A percentile compares a stretch with the other conserved stretches of the same genome.
Conservation (phyloP, 2,113 vertebrate genomes). For the Asarcornis scutulata region DNA sequence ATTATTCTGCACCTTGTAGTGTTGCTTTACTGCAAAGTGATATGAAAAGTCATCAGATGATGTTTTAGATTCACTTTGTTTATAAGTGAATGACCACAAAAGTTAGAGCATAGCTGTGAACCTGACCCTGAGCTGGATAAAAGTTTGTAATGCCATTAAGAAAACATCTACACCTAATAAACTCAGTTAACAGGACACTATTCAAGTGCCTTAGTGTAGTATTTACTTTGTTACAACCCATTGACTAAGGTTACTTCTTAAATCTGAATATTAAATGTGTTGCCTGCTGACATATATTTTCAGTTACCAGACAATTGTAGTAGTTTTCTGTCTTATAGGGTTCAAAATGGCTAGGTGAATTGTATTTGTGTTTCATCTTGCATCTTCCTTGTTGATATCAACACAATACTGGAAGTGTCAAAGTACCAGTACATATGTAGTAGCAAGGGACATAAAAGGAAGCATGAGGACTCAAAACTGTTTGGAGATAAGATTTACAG, state of each 20-base stretch:
- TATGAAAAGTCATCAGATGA: background rate
- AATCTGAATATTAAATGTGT: background rate
- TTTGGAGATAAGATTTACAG: background rate
- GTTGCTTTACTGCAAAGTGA: background rate
- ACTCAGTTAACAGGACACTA: background rate
- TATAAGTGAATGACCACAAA: background rate
- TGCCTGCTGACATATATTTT: background rate
- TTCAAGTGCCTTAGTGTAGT: background rate
- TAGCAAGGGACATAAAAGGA: background rate
- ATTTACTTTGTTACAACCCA: background rate
- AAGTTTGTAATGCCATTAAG: background rate
- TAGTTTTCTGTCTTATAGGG: background rate
- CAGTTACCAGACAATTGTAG: background rate
- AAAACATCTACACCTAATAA: background rate
- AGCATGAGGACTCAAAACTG: background rate
- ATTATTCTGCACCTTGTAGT: background rate
- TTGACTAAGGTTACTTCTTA: background rate
- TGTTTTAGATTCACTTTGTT: background rate
- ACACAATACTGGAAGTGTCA: background rate
- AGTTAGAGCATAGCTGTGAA: background rate
- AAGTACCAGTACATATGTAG: background rate
- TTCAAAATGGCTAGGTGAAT: background rate
- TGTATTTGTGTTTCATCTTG: background rate
- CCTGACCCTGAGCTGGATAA: background rate
- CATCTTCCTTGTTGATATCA: background rate